Conservation (phyloP, 1,140 invertebrate species). For the Drosophila nannoptera region DNA sequence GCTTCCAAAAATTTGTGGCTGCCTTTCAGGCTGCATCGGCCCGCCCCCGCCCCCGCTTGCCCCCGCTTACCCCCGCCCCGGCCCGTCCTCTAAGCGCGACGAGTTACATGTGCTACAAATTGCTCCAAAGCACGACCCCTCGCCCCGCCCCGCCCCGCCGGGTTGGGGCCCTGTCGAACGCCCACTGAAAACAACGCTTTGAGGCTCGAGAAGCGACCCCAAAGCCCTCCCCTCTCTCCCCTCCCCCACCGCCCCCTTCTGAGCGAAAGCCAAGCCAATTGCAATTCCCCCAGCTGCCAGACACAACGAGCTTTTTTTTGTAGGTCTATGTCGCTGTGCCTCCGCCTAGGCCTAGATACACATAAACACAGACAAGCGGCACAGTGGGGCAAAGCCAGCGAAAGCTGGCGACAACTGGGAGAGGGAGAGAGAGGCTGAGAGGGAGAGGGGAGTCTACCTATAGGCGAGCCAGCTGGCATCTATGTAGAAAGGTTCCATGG, state of each 20-base stretch:
- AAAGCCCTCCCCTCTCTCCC: too few relatives aligned
- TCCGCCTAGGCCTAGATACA: slow-evolving; percentile 13
- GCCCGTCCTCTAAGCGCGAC: slow-evolving; percentile 46
- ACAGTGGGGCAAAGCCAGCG: too few relatives aligned
- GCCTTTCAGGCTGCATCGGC: slow-evolving; percentile 56
- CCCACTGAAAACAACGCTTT: slow-evolving; percentile 2
- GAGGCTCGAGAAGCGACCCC: background rate
- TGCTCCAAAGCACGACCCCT: slow-evolving; percentile 26
- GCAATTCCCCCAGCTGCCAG: slow-evolving; percentile 64
- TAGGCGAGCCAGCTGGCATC: too few relatives aligned
- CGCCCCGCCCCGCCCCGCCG: background rate
- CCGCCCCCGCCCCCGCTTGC: too few relatives aligned
- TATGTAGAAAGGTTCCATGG: too few relatives aligned
- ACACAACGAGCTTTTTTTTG: slow-evolving; percentile 49
- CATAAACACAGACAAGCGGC: too few relatives aligned
- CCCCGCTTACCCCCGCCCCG: too few relatives aligned
- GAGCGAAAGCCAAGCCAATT: slow-evolving; percentile 61
- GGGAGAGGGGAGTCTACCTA: too few relatives aligned
- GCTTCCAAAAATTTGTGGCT: slow-evolving; percentile 66
- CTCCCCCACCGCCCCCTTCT: background rate
- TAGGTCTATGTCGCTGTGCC: slow-evolving; percentile 12
- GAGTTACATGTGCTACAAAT: slow-evolving; percentile 70
- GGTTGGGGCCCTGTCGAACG: too few relatives aligned
- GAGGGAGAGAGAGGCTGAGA: too few relatives aligned
- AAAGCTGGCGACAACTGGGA: too few relatives aligned